Evolutionary conservation across 2,797 vertebrate genomes (phyloP).

Genomic region (Hemibagrus guttatus): DNA sequence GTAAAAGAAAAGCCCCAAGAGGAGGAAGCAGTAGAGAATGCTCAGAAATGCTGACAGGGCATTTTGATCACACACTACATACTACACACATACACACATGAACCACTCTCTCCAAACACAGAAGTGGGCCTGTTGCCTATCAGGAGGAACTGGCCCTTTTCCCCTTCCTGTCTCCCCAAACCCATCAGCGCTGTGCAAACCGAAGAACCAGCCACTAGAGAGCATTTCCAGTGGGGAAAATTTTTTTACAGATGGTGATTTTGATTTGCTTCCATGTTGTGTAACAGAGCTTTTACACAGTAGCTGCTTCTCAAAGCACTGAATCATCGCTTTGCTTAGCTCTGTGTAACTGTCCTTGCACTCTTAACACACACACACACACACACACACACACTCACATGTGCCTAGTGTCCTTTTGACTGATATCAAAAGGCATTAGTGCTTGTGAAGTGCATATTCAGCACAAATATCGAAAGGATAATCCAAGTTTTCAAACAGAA

Average conservation of each 20-base stretch:
- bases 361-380: neutral
- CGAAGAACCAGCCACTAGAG: conserved; percentile 18
- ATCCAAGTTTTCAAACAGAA: neutral
- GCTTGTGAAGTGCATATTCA: neutral
- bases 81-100: conserved; percentile 29
- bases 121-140: conserved; percentile 69
- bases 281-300: neutral
- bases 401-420: neutral
- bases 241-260: neutral
- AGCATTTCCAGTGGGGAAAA: conserved; percentile 15
- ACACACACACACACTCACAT: neutral
- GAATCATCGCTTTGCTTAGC: neutral
- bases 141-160: conserved; percentile 85
- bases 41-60: conserved; percentile 78
- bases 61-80: conserved; percentile 65
- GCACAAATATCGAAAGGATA: neutral
- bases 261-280: neutral
- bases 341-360: neutral
- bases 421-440: neutral
- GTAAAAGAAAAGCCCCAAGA: conserved; percentile 47
- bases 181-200: conserved; percentile 7
- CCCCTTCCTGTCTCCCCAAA: conserved; percentile 80
- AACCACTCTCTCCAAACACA: conserved; percentile 66
- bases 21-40: conserved; percentile 75
- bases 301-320: neutral